phyloP scores from a whole-genome alignment of 2,888 invertebrate species.

The Temnothorax unifasciatus region DNA sequence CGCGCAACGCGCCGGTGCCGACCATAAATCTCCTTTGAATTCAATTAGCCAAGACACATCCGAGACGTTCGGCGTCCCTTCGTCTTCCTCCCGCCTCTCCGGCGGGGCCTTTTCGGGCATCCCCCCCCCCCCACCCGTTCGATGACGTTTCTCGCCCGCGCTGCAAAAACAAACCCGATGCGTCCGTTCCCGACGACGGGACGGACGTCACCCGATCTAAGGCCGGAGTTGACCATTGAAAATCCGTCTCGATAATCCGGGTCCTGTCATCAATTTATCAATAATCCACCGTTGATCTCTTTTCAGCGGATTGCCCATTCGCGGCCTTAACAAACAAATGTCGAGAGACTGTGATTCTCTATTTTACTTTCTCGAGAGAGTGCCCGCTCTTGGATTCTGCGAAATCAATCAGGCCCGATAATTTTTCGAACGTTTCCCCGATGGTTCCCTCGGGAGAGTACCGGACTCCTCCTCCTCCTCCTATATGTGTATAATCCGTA shows the following conservation, averaged over 20 bases:
- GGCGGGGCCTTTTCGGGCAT: constrained; percentile 42
- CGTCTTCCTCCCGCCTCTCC: constrained; percentile 1
- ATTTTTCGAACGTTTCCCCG: background rate
- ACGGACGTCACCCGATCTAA: background rate
- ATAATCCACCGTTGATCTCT: background rate
- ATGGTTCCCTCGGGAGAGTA: background rate
- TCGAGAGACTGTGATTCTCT: too few relatives aligned
- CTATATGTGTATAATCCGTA: too few relatives aligned
- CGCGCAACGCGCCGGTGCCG: constrained; percentile 57
- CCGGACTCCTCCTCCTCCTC: background rate
- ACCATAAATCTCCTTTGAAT: constrained; percentile 80
- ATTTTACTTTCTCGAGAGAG: background rate
- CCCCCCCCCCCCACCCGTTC: constrained; percentile 1
- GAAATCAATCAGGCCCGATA: background rate
- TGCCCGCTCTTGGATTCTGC: background rate
- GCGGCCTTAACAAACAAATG: background rate
- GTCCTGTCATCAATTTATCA: background rate
- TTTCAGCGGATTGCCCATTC: background rate
- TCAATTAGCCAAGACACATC: constrained; percentile 78
- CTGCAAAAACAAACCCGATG: constrained; percentile 74
- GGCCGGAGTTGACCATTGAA: constrained; percentile 4
- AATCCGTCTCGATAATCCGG: background rate
- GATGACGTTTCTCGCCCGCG: constrained; percentile 56
- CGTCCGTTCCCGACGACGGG: background rate
- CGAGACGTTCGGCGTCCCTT: constrained; percentile 67